Percentiles rank a stretch among this genome's conserved stretches.
These are phyloP conservation scores for Spodoptera frugiperda DNA, from an alignment of 1,140 invertebrate species.

Conservation along the genomic window DNA sequence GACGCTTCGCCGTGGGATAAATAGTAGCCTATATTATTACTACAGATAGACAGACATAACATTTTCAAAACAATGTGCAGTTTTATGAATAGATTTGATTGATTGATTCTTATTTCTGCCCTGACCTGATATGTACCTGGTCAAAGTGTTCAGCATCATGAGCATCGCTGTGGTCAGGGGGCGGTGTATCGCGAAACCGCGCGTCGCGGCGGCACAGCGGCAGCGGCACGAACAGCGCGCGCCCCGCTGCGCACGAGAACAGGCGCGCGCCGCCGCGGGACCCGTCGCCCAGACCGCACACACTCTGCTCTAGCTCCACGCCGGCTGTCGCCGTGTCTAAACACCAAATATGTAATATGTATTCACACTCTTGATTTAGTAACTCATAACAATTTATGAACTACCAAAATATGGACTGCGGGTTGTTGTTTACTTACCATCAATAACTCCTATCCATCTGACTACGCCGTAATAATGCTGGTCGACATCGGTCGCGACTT, in stretches of 20 bases:
- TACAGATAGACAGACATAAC: too few species aligned
- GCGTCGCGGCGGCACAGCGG: slow-evolving; percentile 92
- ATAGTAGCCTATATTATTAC: too few species aligned
- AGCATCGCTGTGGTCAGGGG: slow-evolving; percentile 69
- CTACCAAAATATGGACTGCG: not conserved
- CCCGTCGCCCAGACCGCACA: slow-evolving; percentile 91
- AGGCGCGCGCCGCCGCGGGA: slow-evolving; percentile 90
- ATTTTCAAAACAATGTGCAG: too few species aligned
- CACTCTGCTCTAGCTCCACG: slow-evolving; percentile 91
- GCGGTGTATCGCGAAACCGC: slow-evolving; percentile 89
- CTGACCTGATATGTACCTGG: slow-evolving; percentile 66
- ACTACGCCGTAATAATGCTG: slow-evolving; percentile 92
- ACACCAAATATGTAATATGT: not conserved
- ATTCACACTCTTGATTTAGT: not conserved
- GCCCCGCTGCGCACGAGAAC: slow-evolving; percentile 90
- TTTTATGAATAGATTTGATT: too few species aligned
- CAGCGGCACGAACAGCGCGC: slow-evolving; percentile 92
- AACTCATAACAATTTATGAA: too few species aligned
- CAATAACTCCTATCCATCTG: slow-evolving; percentile 92
- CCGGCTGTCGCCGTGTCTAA: slow-evolving; percentile 84
- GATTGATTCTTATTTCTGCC: too few species aligned
- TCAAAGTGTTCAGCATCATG: slow-evolving; percentile 66
- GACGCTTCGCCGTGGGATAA: too few species aligned
- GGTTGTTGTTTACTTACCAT: slow-evolving; percentile 86
- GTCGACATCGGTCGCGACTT: slow-evolving; percentile 88